Evolutionary conservation across 2,113 vertebrate species (phyloP).

Genomic region (Triplophysa rosa): DNA sequence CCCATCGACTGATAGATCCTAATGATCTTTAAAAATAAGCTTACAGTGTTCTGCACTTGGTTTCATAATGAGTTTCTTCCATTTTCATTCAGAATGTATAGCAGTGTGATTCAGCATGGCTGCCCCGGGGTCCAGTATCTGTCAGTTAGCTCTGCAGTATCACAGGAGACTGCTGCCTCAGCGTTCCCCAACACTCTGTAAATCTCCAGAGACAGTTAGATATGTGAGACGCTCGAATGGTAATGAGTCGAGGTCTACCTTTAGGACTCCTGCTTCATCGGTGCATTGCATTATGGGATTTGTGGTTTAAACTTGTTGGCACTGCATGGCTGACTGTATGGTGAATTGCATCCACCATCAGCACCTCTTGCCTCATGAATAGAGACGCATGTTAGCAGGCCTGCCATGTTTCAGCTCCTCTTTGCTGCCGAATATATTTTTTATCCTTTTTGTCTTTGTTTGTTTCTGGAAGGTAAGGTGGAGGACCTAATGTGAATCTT

Average conservation of each 20-base stretch:
- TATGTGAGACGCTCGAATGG: conserved; percentile 2
- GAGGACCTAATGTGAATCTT: conserved; percentile 34
- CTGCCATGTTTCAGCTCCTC: conserved; percentile 48
- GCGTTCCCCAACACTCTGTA: conserved; percentile 19
- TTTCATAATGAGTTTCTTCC: not conserved
- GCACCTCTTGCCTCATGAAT: conserved; percentile 54
- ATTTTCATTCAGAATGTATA: conserved; percentile 3
- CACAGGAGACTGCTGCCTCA: conserved; percentile 19
- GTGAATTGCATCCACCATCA: conserved; percentile 54
- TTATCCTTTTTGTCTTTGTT: conserved; percentile 50
- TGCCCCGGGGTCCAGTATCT: conserved; percentile 2
- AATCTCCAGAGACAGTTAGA: conserved; percentile 27
- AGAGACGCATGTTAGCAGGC: conserved; percentile 65
- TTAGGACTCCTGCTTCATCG: conserved; percentile 2
- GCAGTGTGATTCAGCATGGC: conserved; percentile 5
- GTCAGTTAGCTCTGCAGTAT: conserved; percentile 6
- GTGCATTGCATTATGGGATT: conserved; percentile 52
- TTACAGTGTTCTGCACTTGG: conserved; percentile 1
- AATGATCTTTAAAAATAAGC: not conserved
- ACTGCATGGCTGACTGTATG: conserved; percentile 70
- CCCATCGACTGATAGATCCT: not conserved
- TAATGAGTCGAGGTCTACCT: conserved; percentile 1
- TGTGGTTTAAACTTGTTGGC: conserved; percentile 58
- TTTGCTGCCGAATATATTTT: conserved; percentile 60
- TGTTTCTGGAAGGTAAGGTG: conserved; percentile 76